Evolutionary conservation across 2,113 vertebrate species (phyloP).

Genomic region (Passer montanus): DNA sequence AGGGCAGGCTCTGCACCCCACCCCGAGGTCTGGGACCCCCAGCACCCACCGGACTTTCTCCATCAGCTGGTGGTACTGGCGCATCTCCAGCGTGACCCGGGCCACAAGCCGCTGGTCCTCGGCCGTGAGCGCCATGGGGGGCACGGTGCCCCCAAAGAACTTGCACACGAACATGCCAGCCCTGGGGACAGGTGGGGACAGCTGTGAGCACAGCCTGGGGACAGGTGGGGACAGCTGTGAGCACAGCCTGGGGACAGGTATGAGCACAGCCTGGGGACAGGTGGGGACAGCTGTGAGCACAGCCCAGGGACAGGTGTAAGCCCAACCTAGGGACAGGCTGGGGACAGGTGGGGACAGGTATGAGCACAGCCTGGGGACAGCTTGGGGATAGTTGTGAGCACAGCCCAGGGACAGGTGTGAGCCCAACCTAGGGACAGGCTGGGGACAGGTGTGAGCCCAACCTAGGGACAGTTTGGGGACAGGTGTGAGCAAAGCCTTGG

Average conservation of each 20-base stretch:
- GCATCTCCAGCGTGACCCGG: constrained; percentile 84
- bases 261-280: constrained; percentile 58
- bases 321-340: not conserved
- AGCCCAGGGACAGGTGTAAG: constrained; percentile 60
- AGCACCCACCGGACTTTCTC: constrained; percentile 87
- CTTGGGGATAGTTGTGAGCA: not conserved
- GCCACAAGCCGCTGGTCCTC: constrained; percentile 89
- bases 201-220: constrained; percentile 71
- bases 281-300: constrained; percentile 11
- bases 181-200: constrained; percentile 54
- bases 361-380: constrained; percentile 71
- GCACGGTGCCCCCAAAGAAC: constrained; percentile 89
- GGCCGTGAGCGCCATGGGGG: constrained; percentile 80
- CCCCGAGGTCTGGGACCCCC: accelerated
- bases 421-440: constrained; percentile 54
- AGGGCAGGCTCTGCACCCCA: not conserved
- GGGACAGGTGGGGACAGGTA: not conserved
- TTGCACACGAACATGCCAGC: constrained; percentile 93
- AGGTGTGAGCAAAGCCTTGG: constrained; percentile 57
- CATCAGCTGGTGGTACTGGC: constrained; percentile 87
- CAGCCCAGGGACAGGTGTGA: not conserved
- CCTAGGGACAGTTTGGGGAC: not conserved
- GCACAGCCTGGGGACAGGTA: not conserved
- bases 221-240: not conserved
- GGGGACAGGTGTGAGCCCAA: not conserved